These are phyloP conservation scores for Psococerastis gibbosa DNA, from an alignment of 2,888 invertebrate genomes.

Conservation along the genomic window DNA sequence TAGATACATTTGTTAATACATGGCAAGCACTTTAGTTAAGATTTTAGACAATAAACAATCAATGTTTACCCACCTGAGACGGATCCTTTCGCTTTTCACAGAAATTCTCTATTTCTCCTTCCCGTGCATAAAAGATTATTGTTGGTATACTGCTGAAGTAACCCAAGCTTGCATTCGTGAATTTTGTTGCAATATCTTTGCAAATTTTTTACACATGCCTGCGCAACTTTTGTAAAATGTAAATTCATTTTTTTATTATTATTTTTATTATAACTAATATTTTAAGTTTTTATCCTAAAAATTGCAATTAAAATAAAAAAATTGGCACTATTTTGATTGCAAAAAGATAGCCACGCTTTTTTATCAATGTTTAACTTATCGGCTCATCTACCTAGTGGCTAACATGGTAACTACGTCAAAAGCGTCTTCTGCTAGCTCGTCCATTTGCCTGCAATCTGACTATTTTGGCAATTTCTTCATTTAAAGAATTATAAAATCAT, in stretches of 20 bases:
- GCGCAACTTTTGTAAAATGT: not conserved
- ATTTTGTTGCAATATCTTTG: not conserved
- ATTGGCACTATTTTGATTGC: slow-evolving; percentile 11
- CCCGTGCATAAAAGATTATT: slow-evolving; percentile 23
- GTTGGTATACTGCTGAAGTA: slow-evolving; percentile 23
- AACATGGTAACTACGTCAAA: not conserved
- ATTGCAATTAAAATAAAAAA: slow-evolving; percentile 11
- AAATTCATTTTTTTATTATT: not conserved
- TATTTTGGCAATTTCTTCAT: too few relatives aligned
- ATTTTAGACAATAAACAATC: too few relatives aligned
- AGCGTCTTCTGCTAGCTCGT: not conserved
- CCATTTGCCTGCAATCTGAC: slow-evolving; percentile 1
- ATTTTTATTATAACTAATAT: not conserved
- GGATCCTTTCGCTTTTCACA: slow-evolving; percentile 20
- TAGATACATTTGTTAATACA: too few relatives aligned
- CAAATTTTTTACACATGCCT: not conserved
- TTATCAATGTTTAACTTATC: slow-evolving; percentile 5
- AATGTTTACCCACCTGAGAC: slow-evolving; percentile 20
- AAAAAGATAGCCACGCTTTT: slow-evolving; percentile 5
- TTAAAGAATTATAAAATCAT: slow-evolving; percentile 27
- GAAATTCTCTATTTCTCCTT: slow-evolving; percentile 22
- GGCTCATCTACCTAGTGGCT: not conserved
- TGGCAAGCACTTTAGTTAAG: too few relatives aligned
- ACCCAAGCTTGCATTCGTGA: slow-evolving; percentile 15
- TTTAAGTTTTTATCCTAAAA: slow-evolving; percentile 1